Evolutionary conservation across 53 echinoderm and acorn worm genomes (phyloP).

Genomic region (Luidia sarsii): DNA sequence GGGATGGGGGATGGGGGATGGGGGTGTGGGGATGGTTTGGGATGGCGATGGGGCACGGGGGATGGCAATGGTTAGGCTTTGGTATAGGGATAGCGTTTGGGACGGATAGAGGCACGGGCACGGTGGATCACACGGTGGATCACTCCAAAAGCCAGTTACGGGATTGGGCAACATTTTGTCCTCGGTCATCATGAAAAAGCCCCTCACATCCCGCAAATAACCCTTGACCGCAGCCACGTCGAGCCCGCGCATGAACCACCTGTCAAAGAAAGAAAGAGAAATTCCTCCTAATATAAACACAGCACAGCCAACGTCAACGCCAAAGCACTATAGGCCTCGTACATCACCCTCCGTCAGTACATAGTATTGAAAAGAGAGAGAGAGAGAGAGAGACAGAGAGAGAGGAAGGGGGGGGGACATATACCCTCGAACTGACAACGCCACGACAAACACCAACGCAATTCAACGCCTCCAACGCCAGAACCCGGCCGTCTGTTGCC

Average conservation of each 20-base stretch:
- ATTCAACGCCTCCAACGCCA: constrained; percentile 20
- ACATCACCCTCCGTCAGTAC: neutral
- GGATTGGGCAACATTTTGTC: no score
- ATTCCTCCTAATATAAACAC: constrained; percentile 8
- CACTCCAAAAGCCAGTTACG: no score
- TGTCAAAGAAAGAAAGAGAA: neutral
- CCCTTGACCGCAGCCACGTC: no score
- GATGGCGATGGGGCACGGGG: neutral
- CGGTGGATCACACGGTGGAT: no score
- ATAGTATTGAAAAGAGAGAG: neutral
- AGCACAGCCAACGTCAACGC: neutral
- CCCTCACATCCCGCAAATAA: no score
- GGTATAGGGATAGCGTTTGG: no score
- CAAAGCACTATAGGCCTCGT: neutral
- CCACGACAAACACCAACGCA: constrained; percentile 23
- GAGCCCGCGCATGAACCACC: constrained; percentile 20
- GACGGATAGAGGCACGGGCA: no score
- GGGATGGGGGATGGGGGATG: no score
- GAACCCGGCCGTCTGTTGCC: constrained; percentile 32
- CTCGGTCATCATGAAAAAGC: no score
- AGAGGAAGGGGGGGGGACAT: no score
- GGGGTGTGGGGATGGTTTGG: no score
- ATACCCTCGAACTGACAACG: neutral
- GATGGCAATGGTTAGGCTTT: neutral
- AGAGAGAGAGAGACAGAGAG: no score